These are phyloP conservation scores for Antennarius maculatus DNA, from an alignment of 2,797 vertebrate genomes.

Conservation along the genomic window DNA sequence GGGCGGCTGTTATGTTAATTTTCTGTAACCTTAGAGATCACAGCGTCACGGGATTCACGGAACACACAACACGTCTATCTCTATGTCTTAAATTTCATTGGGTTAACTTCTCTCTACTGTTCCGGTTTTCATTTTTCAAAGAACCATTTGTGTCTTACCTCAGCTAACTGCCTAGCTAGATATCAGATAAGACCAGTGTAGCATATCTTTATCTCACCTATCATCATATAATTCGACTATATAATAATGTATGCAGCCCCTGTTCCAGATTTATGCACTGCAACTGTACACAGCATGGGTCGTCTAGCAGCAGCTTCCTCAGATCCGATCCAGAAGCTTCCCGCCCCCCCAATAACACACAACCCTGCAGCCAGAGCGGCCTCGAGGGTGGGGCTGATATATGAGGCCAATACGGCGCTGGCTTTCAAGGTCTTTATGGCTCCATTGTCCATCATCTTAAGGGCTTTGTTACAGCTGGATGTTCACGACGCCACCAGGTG, in stretches of 20 bases:
- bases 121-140: no score
- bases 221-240: not conserved
- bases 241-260: not conserved
- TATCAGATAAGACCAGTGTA: no score
- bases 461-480: conserved; percentile 22
- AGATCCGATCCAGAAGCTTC: not conserved
- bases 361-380: conserved; percentile 22
- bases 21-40: no score
- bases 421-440: conserved; percentile 24
- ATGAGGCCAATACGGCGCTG: conserved; percentile 25
- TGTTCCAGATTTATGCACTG: conserved; percentile 14
- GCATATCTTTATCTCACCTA: no score
- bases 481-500: conserved; percentile 2
- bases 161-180: no score
- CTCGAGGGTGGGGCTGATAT: conserved; percentile 24
- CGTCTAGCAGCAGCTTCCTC: conserved; percentile 4
- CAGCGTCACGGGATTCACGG: no score
- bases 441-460: conserved; percentile 23
- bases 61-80: no score
- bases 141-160: no score
- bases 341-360: not conserved
- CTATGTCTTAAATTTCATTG: no score
- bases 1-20: no score
- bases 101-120: no score
- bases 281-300: not conserved